These are phyloP conservation scores for Cordylochernes scorpioides DNA, from an alignment of 2,888 invertebrate species.

Conservation along the genomic window DNA sequence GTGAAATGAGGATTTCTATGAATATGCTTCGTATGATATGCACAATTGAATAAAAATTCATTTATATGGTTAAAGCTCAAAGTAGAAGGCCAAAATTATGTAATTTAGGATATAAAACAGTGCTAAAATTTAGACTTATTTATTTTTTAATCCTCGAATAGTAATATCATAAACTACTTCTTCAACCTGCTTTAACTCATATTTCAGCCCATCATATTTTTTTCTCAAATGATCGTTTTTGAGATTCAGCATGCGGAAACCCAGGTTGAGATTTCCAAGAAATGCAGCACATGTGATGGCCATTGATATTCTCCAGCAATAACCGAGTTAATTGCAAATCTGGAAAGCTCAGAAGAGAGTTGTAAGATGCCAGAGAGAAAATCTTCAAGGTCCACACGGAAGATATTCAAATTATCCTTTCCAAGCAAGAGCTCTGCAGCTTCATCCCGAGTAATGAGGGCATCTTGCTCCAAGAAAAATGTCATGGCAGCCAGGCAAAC, in stretches of 20 bases:
- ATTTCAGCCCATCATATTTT: conserved; percentile 50
- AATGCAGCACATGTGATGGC: conserved; percentile 55
- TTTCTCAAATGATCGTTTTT: conserved; percentile 69
- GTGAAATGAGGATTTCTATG: too few relatives aligned
- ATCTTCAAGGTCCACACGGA: conserved; percentile 71
- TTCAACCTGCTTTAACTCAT: conserved; percentile 78
- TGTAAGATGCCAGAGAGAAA: conserved; percentile 50
- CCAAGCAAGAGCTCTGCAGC: conserved; percentile 49
- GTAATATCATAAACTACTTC: conserved; percentile 67
- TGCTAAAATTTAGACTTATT: too few relatives aligned
- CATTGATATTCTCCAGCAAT: conserved; percentile 46
- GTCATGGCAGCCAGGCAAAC: conserved; percentile 48
- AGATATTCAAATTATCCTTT: conserved; percentile 31
- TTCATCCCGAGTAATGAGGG: conserved; percentile 42
- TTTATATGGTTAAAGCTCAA: too few relatives aligned
- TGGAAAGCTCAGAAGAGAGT: conserved; percentile 55
- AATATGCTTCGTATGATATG: too few relatives aligned
- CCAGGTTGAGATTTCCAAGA: conserved; percentile 58
- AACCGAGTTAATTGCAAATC: conserved; percentile 24
- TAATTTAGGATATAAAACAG: too few relatives aligned
- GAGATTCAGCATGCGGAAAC: conserved; percentile 59
- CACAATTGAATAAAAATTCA: too few relatives aligned
- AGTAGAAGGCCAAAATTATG: too few relatives aligned
- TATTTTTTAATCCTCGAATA: conserved; percentile 46
- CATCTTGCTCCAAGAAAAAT: conserved; percentile 48